Evolutionary conservation across 2,888 invertebrate genomes (phyloP), one percentile per base, ranked within the genome.

Genomic region (Sesia apiformis): DNA sequence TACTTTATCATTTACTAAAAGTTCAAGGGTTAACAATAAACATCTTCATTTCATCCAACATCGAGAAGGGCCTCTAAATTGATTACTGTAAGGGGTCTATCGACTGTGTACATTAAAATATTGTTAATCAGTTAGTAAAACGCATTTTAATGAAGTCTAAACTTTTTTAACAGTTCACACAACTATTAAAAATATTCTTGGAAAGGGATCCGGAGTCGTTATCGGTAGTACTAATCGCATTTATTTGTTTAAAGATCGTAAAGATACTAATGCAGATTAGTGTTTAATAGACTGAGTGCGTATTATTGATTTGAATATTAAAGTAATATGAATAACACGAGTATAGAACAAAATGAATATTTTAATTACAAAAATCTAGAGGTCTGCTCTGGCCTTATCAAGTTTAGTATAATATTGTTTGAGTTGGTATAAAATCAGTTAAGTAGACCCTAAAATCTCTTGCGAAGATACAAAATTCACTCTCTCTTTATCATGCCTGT

Each of bases 11-110:
- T 39, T 42, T 38, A 53, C 42, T 54, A 56, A 60, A 56, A 69
- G 83, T 70, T 67, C 74, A 85, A 80, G 84, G 85, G 88, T 85
- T 87, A 85, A 87, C 70, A 76, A 76, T 76, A 83, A 85, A 84
- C 83, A 84, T 81, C 81, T 86, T 77, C 67, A 85, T 83, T 77
- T 69, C 60, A 52, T 58, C 23, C 23, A 23, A 23, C 49, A 7
- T 42, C 7, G 5, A 42, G 5, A 76, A 76, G 77, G 78, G 83
- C 69, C n/a, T 46, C 8, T 23, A 46, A n/a, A 8, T 8, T 69
- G 65, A 60, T 66, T 70, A 67, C 71, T 65, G 65, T 61, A 58
- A 60, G 58, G 58, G 62, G 57, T 64, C 63, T 62, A 70, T 63
- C 63, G 62, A 58, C 63, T 67, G 65, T 62, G 43, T 60, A 64